Base-by-base conservation (phyloP, 2,797 vertebrate species). In the Sibirionetta formosa region DNA sequence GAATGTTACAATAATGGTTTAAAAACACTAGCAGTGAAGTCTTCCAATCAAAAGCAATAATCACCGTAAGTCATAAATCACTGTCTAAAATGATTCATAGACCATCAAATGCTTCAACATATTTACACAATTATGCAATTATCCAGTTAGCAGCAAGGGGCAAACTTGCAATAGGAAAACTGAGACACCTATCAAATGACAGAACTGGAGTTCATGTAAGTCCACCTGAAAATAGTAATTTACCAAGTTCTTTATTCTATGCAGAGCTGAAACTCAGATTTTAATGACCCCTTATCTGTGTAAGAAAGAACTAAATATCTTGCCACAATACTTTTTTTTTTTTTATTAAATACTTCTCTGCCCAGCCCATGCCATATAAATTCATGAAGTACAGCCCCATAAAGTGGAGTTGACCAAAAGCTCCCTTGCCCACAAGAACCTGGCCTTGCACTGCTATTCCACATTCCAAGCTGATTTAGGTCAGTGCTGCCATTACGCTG, bases 111-210 rank as follows among this genome's bases (percentile, higher is more conserved):
- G 80, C 40, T 90, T 50, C 58, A 69, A 78, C 4, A 22, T 70
- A 61, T 86, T 81, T 81, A 68, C 61, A 84, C 11, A 76, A 60
- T 38, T 54, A 48, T 11, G 16, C 33, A 53, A 83, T 90, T 86
- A 77, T 22, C 19, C 77, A 63, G 42, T 35, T 65, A 90, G 75
- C 58, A 90, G 89, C 54, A 78, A 66, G 24, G 29, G 40, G 7
- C 17, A 57, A 82, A n/a, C 40, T 73, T 86, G 65, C 69, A 82
- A 44, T 44, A 80, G 23, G 64, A 48, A 79, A 77, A 61, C 8
- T 4, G 36, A 82, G 51, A 76, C 42, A 71, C 10, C 48, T 71
- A 42, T 16, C n/a, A 75, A 83, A 60, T 42, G 31, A 78, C 44
- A 84, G 35, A 26, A 57, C 1, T 9, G 1, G 24, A 44, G 27